Conservation (phyloP, 1,140 invertebrate genomes). For the Ruditapes philippinarum region DNA sequence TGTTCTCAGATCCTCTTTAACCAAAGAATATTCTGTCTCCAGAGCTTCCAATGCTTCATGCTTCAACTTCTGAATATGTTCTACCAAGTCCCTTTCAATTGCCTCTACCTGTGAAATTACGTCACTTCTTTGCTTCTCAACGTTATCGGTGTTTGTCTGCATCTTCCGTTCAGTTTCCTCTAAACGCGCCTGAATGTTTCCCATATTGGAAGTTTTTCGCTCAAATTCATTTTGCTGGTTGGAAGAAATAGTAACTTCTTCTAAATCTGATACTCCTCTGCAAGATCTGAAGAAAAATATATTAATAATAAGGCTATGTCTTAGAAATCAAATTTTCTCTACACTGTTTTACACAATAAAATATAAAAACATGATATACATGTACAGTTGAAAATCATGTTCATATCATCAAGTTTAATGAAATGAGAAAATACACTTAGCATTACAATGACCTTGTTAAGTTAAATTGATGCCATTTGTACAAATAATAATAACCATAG, state of each 20-base stretch:
- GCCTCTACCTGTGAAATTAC: background rate
- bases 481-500: too few species aligned
- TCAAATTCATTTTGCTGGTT: background rate
- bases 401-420: too few species aligned
- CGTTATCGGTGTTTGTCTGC: background rate
- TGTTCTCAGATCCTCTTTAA: background rate
- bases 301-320: too few species aligned
- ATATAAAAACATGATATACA: too few species aligned
- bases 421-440: too few species aligned
- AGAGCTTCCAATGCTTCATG: background rate
- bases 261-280: background rate
- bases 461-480: too few species aligned
- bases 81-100: background rate
- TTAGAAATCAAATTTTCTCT: too few species aligned
- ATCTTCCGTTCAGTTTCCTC: background rate
- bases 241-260: background rate
- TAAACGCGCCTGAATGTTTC: background rate
- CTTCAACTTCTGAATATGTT: background rate
- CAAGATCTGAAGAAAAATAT: background rate
- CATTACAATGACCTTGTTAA: too few species aligned
- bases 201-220: background rate
- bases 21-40: background rate
- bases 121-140: background rate
- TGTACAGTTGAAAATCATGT: too few species aligned
- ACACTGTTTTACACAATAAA: too few species aligned